These are phyloP conservation scores for Heliconius sara DNA, from an alignment of 2,888 invertebrate genomes.

Conservation along the genomic window DNA sequence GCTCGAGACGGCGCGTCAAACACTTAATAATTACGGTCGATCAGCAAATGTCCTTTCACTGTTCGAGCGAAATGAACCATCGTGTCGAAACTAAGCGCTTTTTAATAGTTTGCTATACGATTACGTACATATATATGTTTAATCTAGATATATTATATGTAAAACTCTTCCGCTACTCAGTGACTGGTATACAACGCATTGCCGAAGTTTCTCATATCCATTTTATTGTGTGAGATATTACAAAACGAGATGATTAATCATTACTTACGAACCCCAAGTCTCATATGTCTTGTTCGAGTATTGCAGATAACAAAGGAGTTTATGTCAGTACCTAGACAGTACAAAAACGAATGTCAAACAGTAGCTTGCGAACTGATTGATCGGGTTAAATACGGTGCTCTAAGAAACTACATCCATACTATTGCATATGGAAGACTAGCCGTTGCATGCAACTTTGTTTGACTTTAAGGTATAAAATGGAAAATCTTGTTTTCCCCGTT, in stretches of 20 bases:
- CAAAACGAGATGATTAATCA: background rate
- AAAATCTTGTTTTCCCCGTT: too few relatives aligned
- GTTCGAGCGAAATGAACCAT: slow-evolving; percentile 48
- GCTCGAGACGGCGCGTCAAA: slow-evolving; percentile 13
- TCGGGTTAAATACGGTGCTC: background rate
- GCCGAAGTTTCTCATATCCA: too few relatives aligned
- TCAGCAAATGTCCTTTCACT: slow-evolving; percentile 52
- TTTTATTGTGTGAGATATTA: too few relatives aligned
- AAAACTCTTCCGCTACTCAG: too few relatives aligned
- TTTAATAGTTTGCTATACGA: slow-evolving; percentile 20
- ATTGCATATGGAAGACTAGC: background rate
- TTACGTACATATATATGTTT: too few relatives aligned
- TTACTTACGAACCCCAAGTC: background rate
- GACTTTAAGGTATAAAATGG: too few relatives aligned
- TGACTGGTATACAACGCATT: too few relatives aligned
- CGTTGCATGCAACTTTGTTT: background rate
- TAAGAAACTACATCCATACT: background rate
- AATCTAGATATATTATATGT: too few relatives aligned
- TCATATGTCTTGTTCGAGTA: background rate
- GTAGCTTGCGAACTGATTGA: background rate
- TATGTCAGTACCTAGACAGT: background rate
- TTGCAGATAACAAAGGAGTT: slow-evolving; percentile 1
- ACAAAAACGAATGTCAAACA: background rate
- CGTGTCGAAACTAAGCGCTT: slow-evolving; percentile 36
- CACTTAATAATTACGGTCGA: slow-evolving; percentile 26